Base-by-base conservation (phyloP, 2,113 vertebrate genomes). In the Candoia aspera region DNA sequence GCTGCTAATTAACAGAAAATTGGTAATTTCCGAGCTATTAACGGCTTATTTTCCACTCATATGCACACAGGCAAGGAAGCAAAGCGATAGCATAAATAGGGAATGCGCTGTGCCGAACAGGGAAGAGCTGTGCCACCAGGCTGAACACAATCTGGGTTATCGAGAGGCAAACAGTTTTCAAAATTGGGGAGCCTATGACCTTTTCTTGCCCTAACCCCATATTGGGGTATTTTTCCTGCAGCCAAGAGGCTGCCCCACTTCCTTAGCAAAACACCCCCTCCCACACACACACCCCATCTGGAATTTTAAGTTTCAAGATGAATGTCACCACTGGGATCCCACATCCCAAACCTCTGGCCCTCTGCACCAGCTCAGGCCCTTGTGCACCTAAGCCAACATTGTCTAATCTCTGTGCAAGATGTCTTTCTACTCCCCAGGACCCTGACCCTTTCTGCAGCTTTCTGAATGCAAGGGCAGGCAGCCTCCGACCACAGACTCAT, bases 1-100 rank as follows among this genome's bases (percentile, higher is more conserved):
- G 92, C 86, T 86, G 88, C 88, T 90, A 89, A 90, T 21, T 88
- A 94, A 92, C 90, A 91, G 88, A 92, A 93, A 95, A 93, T 89
- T 49, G 90, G 62, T 90, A 42, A 92, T 90, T 93, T 93, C 92
- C 94, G 83, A 59, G 90, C 90, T 88, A 91, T 92, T 88, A 94
- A 83, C 83, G 49, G 37, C 86, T 91, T 91, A 33, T 92, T 93
- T 93, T 91, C 89, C 93, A 92, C 90, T 93, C 91, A 57, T 86
- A 55, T 88, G 73, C 64, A 91, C 87, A 73, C 91, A 87, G 73
- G 62, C 91, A 84, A 49, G 89, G 37, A 93, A 64, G 86, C 57
- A 58, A 87, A 92, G 49, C 86, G 29, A 29, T 46, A 42, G 54
- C 54, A 9, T 84, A 92, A 87, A 79, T 57, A 5, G 29, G 89